Evolutionary conservation across 2,888 invertebrate species (phyloP), one percentile per base, ranked within the genome.

Genomic region (Argyresthia albistria): DNA sequence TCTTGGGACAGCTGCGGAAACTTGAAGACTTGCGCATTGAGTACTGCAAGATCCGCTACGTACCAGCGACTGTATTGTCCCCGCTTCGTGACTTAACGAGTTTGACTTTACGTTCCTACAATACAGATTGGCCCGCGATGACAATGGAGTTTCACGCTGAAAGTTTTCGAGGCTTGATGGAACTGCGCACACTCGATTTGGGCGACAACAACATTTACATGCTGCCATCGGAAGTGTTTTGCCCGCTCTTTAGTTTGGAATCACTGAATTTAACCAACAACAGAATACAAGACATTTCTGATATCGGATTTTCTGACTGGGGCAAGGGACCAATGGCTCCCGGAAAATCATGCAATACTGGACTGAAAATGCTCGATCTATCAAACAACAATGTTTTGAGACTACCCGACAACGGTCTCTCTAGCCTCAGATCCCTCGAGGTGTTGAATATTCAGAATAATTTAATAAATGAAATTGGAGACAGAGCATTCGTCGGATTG

Each of bases 71-170:
- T 55, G 92, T 92, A 52, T 86, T 95, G 66, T 88, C 91, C 35
- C 90, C 91, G 47, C 84, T 94, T 55, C 89, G 90, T 64, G 91
- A 93, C 72, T 87, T 95, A 53, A 89, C 90, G 43, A 90, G 90
- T 66, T 82, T 95, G 55, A 90, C 91, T 46, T 72, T 95, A 56
- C 90, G 93, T 55, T 93, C 94, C 42, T 92, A 91, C 70, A 94
- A 94, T 73, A 91, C 91, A 49, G 93, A 94, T 70, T 94, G 93
- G 93, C 92, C 93, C 42, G 90, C 92, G 36, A 92, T 93, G 91
- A 92, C 92, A 59, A 92, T 93, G 91, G 93, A 94, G 68, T 87
- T 94, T 59, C 91, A 92, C 66, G 89, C 91, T 50, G 93, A 93
- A 73, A 92, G 93, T 70, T 91, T 95, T 61, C 88, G 92, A 59